phyloP scores from a whole-genome alignment of 2,113 vertebrate species.

The Mungos mungo region DNA sequence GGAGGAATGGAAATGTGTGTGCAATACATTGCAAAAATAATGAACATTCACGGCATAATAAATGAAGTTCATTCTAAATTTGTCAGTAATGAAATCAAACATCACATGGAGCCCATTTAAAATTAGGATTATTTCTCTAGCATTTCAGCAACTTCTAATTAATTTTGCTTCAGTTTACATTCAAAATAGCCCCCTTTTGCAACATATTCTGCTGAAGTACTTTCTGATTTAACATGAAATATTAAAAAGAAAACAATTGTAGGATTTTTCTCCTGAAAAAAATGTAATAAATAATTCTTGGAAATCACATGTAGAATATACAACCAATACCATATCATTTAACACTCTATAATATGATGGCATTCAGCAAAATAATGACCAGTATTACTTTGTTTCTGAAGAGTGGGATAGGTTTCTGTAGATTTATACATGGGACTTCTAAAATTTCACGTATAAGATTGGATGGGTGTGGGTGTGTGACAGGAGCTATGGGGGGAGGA shows the following conservation, averaged over 20 bases:
- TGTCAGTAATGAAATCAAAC: conserved; percentile 78
- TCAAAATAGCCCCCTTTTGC: conserved; percentile 63
- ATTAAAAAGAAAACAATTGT: conserved; percentile 56
- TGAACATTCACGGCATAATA: conserved; percentile 79
- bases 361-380: neutral
- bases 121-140: conserved; percentile 76
- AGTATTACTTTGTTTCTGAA: conserved; percentile 31
- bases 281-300: neutral
- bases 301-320: conserved; percentile 36
- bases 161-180: conserved; percentile 81
- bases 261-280: neutral
- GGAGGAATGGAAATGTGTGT: conserved; percentile 83
- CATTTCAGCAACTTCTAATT: conserved; percentile 82
- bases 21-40: conserved; percentile 85
- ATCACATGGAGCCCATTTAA: conserved; percentile 78
- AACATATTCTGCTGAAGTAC: conserved; percentile 42
- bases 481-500: neutral
- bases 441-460: neutral
- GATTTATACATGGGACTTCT: neutral
- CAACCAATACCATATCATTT: conserved; percentile 35
- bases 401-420: neutral
- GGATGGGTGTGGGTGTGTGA: neutral
- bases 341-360: neutral
- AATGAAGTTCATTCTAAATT: conserved; percentile 78
- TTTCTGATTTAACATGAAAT: conserved; percentile 63